These are phyloP conservation scores for Delphinus delphis DNA, from an alignment of 2,113 vertebrate genomes.

Conservation along the genomic window DNA sequence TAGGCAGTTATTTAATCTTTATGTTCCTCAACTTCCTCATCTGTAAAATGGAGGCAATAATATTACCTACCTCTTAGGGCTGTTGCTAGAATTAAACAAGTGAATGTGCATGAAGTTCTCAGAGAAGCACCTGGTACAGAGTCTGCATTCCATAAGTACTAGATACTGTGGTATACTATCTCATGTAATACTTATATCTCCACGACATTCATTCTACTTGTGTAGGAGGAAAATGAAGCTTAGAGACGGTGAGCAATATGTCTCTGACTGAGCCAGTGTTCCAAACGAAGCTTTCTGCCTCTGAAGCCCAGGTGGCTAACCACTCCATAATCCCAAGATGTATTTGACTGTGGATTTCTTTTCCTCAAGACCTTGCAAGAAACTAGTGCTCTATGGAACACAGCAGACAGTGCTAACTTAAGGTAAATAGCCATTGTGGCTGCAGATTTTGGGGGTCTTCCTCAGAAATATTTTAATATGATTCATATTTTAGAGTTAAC, in stretches of 20 bases:
- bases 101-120: background rate
- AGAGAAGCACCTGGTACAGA: background rate
- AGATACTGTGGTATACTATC: too few relatives aligned
- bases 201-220: background rate
- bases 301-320: background rate
- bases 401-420: too few relatives aligned
- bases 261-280: background rate
- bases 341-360: background rate
- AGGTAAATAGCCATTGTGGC: background rate
- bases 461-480: background rate
- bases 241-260: background rate
- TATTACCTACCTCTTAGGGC: background rate
- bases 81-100: background rate
- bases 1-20: background rate
- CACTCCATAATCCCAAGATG: background rate
- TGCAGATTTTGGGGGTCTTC: background rate
- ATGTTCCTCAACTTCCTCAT: background rate
- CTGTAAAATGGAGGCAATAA: background rate
- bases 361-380: background rate
- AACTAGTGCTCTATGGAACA: background rate
- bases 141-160: too few relatives aligned
- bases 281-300: background rate
- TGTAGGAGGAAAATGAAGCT: background rate
- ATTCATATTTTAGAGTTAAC: background rate
- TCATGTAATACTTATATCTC: background rate